These are phyloP conservation scores for Sciurus vulgaris DNA, from an alignment of 2,797 vertebrate species.

Conservation along the genomic window DNA sequence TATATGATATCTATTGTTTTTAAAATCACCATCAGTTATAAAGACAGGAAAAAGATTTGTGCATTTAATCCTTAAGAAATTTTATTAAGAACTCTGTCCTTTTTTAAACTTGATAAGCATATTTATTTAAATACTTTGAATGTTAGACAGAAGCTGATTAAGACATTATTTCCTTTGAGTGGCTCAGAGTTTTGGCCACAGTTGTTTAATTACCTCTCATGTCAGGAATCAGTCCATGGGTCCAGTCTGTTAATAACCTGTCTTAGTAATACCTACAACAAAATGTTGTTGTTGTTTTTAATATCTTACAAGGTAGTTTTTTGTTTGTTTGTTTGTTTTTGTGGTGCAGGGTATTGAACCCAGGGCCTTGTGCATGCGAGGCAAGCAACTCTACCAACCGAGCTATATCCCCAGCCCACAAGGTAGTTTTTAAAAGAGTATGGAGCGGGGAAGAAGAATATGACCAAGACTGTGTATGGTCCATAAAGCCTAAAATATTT, in stretches of 20 bases:
- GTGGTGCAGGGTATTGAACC: no score
- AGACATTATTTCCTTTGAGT: neutral
- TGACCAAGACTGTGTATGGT: neutral
- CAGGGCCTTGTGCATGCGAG: no score
- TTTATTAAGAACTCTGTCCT: neutral
- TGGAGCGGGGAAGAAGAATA: neutral
- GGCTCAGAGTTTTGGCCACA: neutral
- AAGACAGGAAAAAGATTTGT: neutral
- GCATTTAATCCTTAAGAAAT: neutral
- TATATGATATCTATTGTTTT: neutral
- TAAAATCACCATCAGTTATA: neutral
- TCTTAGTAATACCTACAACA: neutral
- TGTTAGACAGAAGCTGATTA: neutral
- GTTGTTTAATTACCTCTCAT: neutral
- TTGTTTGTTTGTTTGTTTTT: no score
- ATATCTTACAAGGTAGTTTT: neutral
- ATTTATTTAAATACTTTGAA: conserved; percentile 29
- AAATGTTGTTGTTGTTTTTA: neutral
- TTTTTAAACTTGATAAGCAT: neutral
- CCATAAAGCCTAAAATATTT: conserved; percentile 15
- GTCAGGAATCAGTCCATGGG: neutral
- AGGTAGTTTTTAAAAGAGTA: neutral
- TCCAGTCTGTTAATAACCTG: neutral
- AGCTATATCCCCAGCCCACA: neutral
- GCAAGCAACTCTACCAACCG: no score